Base-by-base conservation (phyloP, 2,113 vertebrate species). In the Triplophysa dalaica region DNA sequence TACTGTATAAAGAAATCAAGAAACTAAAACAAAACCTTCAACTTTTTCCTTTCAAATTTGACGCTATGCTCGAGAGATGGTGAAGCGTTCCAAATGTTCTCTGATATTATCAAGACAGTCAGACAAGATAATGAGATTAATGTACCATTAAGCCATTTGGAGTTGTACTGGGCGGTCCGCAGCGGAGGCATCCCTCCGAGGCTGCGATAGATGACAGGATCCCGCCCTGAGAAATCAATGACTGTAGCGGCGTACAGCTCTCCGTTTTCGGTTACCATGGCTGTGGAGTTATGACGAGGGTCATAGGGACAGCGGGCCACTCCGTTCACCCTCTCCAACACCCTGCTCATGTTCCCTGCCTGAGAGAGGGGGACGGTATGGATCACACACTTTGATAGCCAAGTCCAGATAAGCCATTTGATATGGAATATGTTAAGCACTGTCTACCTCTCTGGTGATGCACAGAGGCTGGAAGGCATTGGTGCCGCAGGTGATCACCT, bases 81-180 rank as follows among this genome's bases (percentile, higher is more conserved):
- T 33, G 8, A 24, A 72, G 19, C 19, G 21, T 72, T 58, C 13
- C 38, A 75, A 58, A 75, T 9, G 10, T 24, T 60, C 33, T 8
- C 33, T 58, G 54, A 62, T 38, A 73, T 43, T 41, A 38, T 38
- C 38, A 29, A 73, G 19, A 73, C 29, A 33, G 43, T 63, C 72
- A 75, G 72, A 29, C n/a, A 26, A 74, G 12, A 62, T 52, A 48
- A 64, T 76, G 45, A 52, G 16, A 2, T 17, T 41, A 83, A 52
- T 85, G 84, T 94, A 99, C 98, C 98, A 43, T 99, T 99, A 88
- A 99, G 97, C 98, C 98, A 99, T 75, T 98, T 98, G 87, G 98
- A 99, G 94, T 99, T 99, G 90, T 99, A 99, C 83, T 99, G 98
- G 19, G 97, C 97, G 0, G 98, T 99, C 72, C 98, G 93, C 19